Conservation (phyloP, 2,113 vertebrate species). For the Pelecanoides urinatrix region DNA sequence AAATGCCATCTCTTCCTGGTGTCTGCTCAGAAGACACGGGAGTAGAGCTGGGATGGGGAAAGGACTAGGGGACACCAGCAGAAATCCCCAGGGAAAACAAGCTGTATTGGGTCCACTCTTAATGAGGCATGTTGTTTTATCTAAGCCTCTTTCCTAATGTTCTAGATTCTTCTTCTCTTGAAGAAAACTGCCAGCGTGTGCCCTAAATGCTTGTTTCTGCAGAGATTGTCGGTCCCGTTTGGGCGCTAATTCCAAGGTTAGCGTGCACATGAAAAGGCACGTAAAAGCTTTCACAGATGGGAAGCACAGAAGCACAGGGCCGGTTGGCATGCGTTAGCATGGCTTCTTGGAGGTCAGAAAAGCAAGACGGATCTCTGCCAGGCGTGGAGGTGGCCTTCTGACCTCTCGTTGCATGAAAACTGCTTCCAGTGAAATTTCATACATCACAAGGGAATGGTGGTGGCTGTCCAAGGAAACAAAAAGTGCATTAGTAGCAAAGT, state of each 20-base stretch:
- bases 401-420: not conserved
- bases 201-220: not conserved
- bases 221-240: not conserved
- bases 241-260: not conserved
- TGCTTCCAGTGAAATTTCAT: not conserved
- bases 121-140: not conserved
- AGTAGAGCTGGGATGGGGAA: not conserved
- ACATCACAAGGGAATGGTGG: not conserved
- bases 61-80: not conserved
- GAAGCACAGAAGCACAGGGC: not conserved
- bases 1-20: not conserved
- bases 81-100: not conserved
- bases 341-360: not conserved
- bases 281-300: not conserved
- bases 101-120: not conserved
- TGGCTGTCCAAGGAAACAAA: not conserved
- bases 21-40: not conserved
- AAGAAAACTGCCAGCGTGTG: not conserved
- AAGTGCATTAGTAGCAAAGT: not conserved
- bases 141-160: not conserved
- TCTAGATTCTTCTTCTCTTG: not conserved
- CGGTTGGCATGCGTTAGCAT: rapidly evolving
- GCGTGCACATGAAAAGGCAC: rapidly evolving
- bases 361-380: not conserved
- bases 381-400: not conserved